Conservation (phyloP, 2,888 invertebrate genomes). For the Polydrusus cervinus region DNA sequence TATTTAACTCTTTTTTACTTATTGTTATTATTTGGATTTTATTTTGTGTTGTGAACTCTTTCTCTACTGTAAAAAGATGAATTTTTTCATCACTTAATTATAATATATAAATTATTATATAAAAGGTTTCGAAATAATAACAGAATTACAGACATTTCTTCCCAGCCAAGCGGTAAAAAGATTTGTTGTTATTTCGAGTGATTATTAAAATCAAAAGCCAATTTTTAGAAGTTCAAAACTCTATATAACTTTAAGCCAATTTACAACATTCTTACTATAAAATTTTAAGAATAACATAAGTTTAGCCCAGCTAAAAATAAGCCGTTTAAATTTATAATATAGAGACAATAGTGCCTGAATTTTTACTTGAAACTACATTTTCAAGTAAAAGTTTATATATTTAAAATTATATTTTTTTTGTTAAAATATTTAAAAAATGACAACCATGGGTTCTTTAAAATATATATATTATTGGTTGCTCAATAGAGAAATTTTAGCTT, state of each 20-base stretch:
- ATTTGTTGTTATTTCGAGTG: constrained; percentile 15
- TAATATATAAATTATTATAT: neutral
- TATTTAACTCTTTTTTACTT: constrained; percentile 33
- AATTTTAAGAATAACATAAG: constrained; percentile 10
- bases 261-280: constrained; percentile 24
- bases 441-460: neutral
- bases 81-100: constrained; percentile 3
- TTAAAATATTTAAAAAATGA: constrained; percentile 25
- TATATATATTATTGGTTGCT: constrained; percentile 3
- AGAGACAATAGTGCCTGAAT: constrained; percentile 62
- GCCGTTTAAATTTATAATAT: constrained; percentile 25
- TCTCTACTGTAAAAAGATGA: neutral
- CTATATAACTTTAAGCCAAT: constrained; percentile 30
- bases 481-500: constrained; percentile 18
- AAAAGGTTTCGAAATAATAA: constrained; percentile 9
- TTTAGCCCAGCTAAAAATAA: constrained; percentile 41
- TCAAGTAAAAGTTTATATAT: constrained; percentile 59
- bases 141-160: neutral
- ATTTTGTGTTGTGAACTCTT: constrained; percentile 27
- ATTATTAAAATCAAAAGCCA: constrained; percentile 18
- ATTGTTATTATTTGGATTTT: constrained; percentile 46
- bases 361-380: constrained; percentile 58
- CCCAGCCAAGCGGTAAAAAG: neutral
- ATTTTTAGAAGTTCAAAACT: constrained; percentile 33
- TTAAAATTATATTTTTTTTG: constrained; percentile 56